Evolutionary conservation across 1,140 invertebrate genomes (phyloP), one percentile per base, ranked within the genome.

Genomic region (Drosophila subpulchrella): DNA sequence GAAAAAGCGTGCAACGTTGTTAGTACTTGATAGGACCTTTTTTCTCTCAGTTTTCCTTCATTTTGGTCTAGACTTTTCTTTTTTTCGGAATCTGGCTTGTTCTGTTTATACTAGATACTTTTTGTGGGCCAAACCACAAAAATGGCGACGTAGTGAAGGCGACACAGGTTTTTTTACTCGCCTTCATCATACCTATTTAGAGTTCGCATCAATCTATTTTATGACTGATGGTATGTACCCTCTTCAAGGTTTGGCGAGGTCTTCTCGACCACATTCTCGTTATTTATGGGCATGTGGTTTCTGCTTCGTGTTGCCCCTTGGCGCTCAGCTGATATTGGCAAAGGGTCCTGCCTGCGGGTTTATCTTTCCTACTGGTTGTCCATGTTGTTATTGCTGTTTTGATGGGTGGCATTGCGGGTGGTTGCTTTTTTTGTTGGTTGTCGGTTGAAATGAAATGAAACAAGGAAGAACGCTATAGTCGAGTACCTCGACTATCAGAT

Each of bases 101-200:
- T 20, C 38, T 48, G 60, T 59, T 58, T 73, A 55, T 74, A 66
- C 12, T 63, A 58, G 70, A 78, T 78, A 75, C 68, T 67, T 68
- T 84, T 78, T 89, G 71, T 89, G 84, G 84, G 83, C 80, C 84
- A 88, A 83, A 82, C 72, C 84, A 80, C 83, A 78, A 79, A 58
- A 88, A 79, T 79, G 67, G 46, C 65, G 67, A 27, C 50, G 47
- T 53, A 44, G 59, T 56, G 44, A 67, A 63, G 73, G 58, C 39
- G 57, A 75, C 70, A 56, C 51, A 60, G 46, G 71, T 76, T 76
- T 75, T 57, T 77, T 59, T 39, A 47, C 42, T 74, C 42, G 44
- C 39, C 38, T 17, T 13, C 27, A 15, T 44, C 32, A 41, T 73
- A 39, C 46, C 41, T 58, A 13, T 41, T 59, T 27, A 48, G 63